Percentiles rank a stretch among this genome's conserved stretches.
Evolutionary conservation across 2,113 vertebrate species (phyloP).

Genomic region (Colius striatus): DNA sequence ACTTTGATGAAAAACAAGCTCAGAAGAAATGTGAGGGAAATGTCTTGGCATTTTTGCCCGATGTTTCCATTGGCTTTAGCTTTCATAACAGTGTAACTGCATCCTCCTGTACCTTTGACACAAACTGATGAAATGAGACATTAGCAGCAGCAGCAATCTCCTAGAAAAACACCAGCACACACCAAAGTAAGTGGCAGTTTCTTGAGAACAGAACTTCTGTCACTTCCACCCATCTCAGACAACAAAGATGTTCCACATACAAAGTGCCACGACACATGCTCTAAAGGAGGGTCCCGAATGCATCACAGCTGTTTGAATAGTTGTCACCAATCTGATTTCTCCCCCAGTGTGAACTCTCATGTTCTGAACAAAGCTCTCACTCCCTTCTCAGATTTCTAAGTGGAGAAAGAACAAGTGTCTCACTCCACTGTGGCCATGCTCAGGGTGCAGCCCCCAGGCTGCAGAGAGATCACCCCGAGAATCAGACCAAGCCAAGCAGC

Average conservation of each 20-base stretch:
- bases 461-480: background rate
- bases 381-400: background rate
- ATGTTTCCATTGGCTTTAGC: background rate
- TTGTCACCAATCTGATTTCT: background rate
- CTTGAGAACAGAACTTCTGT: background rate
- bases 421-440: rapidly evolving
- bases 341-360: background rate
- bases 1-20: background rate
- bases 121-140: background rate
- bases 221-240: background rate
- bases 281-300: background rate
- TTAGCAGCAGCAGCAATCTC: background rate
- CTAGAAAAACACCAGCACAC: background rate
- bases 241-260: background rate
- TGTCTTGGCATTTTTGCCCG: background rate
- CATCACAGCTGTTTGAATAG: rapidly evolving
- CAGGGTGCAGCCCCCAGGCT: background rate
- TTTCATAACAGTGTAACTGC: background rate
- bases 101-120: background rate
- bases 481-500: background rate
- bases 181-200: background rate
- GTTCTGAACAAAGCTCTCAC: background rate
- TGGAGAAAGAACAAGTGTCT: background rate
- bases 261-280: background rate
- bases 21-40: background rate